Conservation (phyloP, 2,797 vertebrate species). For the Babyrousa celebensis region DNA sequence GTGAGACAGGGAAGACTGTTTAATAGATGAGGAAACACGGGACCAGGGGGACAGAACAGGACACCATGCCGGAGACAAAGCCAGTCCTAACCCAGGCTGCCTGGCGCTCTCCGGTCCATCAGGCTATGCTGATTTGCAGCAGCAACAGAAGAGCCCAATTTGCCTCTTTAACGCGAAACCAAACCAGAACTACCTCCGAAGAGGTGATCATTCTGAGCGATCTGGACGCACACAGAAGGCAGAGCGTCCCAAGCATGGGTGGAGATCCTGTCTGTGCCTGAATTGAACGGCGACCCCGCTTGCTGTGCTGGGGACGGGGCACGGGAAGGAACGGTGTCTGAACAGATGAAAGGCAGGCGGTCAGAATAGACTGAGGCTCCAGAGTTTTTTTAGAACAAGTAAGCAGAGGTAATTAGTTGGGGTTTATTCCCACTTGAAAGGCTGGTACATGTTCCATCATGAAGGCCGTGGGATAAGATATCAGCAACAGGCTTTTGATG, state of each 20-base stretch:
- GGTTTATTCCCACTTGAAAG: neutral
- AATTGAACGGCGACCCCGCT: neutral
- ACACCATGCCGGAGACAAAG: neutral
- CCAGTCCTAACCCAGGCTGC: neutral
- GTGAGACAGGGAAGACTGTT: neutral
- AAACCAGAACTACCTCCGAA: neutral
- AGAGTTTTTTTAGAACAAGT: neutral
- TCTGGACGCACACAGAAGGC: neutral
- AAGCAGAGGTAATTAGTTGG: neutral
- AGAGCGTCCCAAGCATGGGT: too few relatives aligned
- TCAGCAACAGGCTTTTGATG: neutral
- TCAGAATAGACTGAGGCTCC: neutral
- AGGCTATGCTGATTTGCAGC: neutral
- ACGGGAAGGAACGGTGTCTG: neutral
- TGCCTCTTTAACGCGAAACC: neutral
- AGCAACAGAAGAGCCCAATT: neutral
- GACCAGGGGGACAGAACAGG: neutral
- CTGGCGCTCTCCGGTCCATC: neutral
- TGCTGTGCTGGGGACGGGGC: neutral
- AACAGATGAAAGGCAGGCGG: neutral
- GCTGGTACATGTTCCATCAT: neutral
- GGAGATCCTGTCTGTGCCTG: neutral
- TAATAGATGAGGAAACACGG: neutral
- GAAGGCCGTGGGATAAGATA: neutral
- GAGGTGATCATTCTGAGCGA: neutral